Percentiles rank a stretch among this genome's conserved stretches.
Conservation (phyloP, 2,888 invertebrate species). For the Dryocosmus kuriphilus region DNA sequence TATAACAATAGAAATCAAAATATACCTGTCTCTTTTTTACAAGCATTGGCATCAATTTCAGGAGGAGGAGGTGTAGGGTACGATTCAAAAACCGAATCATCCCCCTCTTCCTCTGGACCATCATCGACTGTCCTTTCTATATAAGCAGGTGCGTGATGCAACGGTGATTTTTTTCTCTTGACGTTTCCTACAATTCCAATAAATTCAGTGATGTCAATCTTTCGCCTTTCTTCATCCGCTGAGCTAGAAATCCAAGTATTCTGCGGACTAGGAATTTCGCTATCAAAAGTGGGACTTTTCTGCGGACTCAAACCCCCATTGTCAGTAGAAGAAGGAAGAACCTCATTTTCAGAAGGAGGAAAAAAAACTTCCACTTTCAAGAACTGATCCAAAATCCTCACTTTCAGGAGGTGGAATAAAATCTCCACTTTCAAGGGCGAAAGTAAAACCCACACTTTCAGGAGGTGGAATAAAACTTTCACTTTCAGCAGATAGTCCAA, state of each 20-base stretch:
- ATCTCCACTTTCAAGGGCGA: not conserved
- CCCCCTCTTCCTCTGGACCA: conserved; percentile 73
- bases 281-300: conserved; percentile 16
- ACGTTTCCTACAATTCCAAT: conserved; percentile 16
- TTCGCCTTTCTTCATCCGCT: conserved; percentile 6
- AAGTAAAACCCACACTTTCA: not conserved
- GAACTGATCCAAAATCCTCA: not conserved
- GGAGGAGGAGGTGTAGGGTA: conserved; percentile 52
- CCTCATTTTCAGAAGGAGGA: conserved; percentile 7
- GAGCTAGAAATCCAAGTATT: conserved; percentile 22
- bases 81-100: conserved; percentile 74
- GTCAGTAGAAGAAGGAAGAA: not conserved
- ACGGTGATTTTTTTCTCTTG: conserved; percentile 15
- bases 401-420: conserved; percentile 14
- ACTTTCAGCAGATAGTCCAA: not conserved
- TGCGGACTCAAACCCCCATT: not conserved
- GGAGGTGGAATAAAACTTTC: conserved; percentile 20
- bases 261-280: conserved; percentile 9
- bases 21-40: conserved; percentile 47
- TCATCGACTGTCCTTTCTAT: conserved; percentile 71
- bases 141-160: conserved; percentile 61
- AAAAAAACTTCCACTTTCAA: not conserved
- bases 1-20: not conserved
- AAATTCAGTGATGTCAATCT: conserved; percentile 21
- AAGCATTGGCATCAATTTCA: conserved; percentile 40